phyloP scores from a whole-genome alignment of 37 sponge, comb jelly and placozoan species.

The Geodia barretti region DNA sequence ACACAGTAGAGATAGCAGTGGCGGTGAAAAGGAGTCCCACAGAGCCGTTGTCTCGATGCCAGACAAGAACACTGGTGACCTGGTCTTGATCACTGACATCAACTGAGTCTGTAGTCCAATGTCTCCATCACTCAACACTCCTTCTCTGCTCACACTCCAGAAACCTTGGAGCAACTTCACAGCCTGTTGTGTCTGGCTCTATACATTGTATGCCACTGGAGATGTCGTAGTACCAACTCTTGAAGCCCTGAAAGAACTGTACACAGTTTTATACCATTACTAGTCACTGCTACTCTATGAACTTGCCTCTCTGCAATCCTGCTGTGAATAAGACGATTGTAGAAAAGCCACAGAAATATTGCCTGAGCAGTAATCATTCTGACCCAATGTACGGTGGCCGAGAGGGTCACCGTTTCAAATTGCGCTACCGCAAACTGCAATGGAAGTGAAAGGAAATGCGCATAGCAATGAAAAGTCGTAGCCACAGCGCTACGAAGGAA shows the following conservation, averaged over 20 bases:
- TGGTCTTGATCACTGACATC: neutral
- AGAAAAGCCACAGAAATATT: neutral
- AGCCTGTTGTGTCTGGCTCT: neutral
- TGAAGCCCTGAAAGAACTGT: neutral
- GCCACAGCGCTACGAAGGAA: neutral
- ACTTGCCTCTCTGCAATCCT: neutral
- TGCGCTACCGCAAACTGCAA: neutral
- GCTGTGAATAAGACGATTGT: neutral
- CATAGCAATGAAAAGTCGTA: neutral
- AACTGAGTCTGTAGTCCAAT: neutral
- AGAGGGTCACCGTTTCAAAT: neutral
- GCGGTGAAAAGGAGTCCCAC: neutral
- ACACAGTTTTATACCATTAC: no score
- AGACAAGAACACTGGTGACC: neutral
- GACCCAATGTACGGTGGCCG: no score
- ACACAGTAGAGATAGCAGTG: neutral
- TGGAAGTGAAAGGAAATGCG: neutral
- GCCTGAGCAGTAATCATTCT: neutral
- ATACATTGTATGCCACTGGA: neutral
- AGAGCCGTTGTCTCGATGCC: neutral
- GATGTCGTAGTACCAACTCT: neutral
- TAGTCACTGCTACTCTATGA: neutral
- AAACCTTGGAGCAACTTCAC: neutral
- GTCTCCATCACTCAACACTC: neutral
- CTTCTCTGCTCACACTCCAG: neutral